Base-by-base conservation (phyloP, 2,113 vertebrate species). In the Acinonyx jubatus region DNA sequence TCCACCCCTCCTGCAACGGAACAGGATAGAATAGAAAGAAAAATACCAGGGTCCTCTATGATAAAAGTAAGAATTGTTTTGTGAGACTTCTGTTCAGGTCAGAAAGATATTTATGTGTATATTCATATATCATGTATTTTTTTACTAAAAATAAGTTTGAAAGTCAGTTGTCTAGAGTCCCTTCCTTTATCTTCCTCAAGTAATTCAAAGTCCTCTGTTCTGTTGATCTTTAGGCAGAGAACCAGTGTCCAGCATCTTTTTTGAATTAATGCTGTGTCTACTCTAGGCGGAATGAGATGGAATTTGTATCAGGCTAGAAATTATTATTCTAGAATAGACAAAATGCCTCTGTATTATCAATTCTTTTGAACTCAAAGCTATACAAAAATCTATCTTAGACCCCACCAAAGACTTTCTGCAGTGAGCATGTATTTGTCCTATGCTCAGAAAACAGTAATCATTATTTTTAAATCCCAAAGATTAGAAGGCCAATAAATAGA, bases 311-410 rank as follows among this genome's bases (percentile, higher is more conserved):
- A 71, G 31, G 57, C 31, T 23, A 38, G 25, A 74, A 38, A 52
- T 92, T 45, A 48, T 25, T 92, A 15, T 82, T 82, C 5, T 92
- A 48, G 71, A 85, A 84, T 36, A 82, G 71, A 31, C 23, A 31
- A 78, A 82, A 68, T 41, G 38, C 57, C 29, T 69, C 19, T 23
- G 9, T 41, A 7, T 25, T 25, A 10, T 74, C 45, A 69, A n/a
- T 69, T 85, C 76, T 89, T 93, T 84, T 93, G 76, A 91, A 95
- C 68, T 78, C 90, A 97, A 38, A 83, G 21, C 89, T 48, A 2
- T 50, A 14, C 91, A 41, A 91, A 93, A 96, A 55, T 50, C n/a
- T 36, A 50, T 82, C 95, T 93, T 88, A 81, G 84, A 80, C 12
- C 25, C 78, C 25, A 50, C 38, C 16, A 41, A 55, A 65, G 16